Base-by-base conservation (phyloP, 53 echinoderm and acorn worm species). In the Echinometra lucunter region DNA sequence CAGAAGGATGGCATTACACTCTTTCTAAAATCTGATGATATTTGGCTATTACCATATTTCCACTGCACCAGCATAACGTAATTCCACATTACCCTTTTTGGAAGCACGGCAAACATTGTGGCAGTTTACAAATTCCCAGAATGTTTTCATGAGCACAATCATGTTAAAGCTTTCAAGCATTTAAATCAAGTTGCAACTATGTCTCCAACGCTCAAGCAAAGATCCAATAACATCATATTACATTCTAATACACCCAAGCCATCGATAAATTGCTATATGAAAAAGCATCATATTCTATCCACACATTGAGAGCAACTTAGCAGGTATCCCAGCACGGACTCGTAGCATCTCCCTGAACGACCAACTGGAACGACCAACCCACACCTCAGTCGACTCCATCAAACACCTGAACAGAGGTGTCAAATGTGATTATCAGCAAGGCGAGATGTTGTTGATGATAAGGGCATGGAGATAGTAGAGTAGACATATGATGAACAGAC, bases 351-450 rank as follows among this genome's bases (percentile, higher is more conserved):
- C 19, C 0, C 21, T 19, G 5, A 40, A 42, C 78, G 38, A 78
- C 17, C 63, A 58, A 25, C 12, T 5, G 40, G n/a, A n/a, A n/a
- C n/a, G n/a, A n/a, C n/a, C n/a, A n/a, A n/a, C 47, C 3, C 21
- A 30, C 28, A 85, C 85, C 30, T 81, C 42, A 5, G 18, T 10
- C 72, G 72, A 72, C 0, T 78, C 85, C 28, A 49, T 85, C 45
- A 57, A 30, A 89, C 89, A 89, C 89, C 89, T 89, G 89, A 89
- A 38, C 19, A 4, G 21, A 89, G 89, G 89, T 89, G 89, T 89
- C 89, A 89, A 40, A 89, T 89, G 40, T 89, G 89, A 89, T 89
- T 89, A 89, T 89, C 60, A 23, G 37, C 19, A 38, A 89, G 58
- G 89, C 53, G 89, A 57, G 89, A 60, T 89, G 85, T n/a, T 85